Conservation (phyloP, 2,888 invertebrate genomes). For the Lasioglossum figueresi region DNA sequence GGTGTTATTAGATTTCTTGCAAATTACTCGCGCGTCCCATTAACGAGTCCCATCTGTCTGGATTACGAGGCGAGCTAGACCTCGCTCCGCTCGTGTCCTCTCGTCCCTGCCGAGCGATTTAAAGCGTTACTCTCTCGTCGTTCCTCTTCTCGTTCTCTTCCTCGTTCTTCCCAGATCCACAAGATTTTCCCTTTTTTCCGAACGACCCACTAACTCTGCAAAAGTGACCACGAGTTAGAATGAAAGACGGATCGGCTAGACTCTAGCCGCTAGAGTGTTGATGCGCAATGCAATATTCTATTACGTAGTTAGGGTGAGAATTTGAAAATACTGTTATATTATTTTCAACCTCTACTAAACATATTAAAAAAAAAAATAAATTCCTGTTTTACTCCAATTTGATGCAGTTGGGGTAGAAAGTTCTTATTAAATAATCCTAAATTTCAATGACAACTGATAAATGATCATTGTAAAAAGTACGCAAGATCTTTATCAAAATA, state of each 20-base stretch:
- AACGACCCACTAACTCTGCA: background rate
- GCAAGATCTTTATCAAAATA: too few species aligned
- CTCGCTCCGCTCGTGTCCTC: conserved; percentile 57
- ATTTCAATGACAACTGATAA: too few species aligned
- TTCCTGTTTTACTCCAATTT: too few species aligned
- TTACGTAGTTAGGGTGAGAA: too few species aligned
- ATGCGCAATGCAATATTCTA: background rate
- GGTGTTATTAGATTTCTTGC: conserved; percentile 80
- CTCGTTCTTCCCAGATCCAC: conserved; percentile 32
- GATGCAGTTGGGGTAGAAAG: too few species aligned
- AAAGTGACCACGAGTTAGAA: conserved; percentile 12
- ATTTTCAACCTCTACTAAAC: too few species aligned
- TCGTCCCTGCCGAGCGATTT: conserved; percentile 58
- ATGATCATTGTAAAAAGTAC: too few species aligned
- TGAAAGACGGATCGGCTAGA: background rate
- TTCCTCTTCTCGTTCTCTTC: conserved; percentile 29
- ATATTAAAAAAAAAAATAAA: too few species aligned
- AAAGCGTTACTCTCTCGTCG: conserved; percentile 53
- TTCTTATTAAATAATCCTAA: too few species aligned
- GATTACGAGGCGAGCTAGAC: conserved; percentile 73
- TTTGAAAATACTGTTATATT: too few species aligned
- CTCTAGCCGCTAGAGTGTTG: too few species aligned
- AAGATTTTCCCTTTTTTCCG: conserved; percentile 14
- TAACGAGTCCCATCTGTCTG: conserved; percentile 80
- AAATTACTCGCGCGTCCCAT: conserved; percentile 80